phyloP scores from a whole-genome alignment of 37 sponge, comb jelly and placozoan genomes.

The Halichondria panicea region DNA sequence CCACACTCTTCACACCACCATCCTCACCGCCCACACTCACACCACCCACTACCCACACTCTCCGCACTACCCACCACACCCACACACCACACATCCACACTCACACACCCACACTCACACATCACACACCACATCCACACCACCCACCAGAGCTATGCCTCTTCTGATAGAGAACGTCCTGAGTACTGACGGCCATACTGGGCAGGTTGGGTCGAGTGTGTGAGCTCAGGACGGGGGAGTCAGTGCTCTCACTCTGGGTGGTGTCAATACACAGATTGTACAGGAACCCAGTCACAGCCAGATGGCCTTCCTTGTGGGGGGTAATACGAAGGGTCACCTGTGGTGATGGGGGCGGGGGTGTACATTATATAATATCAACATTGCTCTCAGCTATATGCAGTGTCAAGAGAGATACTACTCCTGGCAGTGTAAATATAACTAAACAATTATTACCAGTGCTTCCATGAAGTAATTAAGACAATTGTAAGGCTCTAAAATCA shows the following conservation, averaged over 20 bases:
- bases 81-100: no score
- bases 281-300: slow-evolving; percentile 51
- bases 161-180: slow-evolving; percentile 45
- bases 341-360: background rate
- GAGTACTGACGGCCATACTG: slow-evolving; percentile 28
- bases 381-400: no score
- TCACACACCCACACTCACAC: no score
- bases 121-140: background rate
- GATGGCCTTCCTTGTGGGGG: slow-evolving; percentile 53
- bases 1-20: no score
- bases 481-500: no score
- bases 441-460: no score
- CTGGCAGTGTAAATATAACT: no score
- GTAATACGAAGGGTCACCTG: slow-evolving; percentile 58
- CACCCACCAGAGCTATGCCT: background rate
- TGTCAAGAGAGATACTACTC: no score
- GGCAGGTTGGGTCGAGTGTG: slow-evolving; percentile 15
- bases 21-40: no score
- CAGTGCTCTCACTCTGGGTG: background rate
- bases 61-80: background rate
- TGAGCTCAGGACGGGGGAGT: slow-evolving; percentile 7
- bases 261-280: slow-evolving; percentile 54
- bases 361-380: no score
- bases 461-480: no score
- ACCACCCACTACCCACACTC: background rate